Base-by-base conservation (phyloP, 2,113 vertebrate genomes). In the Amazona vittata region DNA sequence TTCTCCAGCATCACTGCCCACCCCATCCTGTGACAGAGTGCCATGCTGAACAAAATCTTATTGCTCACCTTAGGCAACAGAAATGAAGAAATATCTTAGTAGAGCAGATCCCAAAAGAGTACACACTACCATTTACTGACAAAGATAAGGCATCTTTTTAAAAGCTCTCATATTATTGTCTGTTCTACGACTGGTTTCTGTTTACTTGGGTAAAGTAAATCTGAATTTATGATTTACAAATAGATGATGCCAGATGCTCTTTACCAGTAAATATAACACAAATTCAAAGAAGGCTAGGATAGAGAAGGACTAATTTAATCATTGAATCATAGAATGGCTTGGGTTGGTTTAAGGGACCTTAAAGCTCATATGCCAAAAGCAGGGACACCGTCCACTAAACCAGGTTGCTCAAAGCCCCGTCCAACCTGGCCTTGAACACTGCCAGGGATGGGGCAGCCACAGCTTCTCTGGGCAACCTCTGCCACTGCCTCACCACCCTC, bases 61-160 rank as follows among this genome's bases (percentile, higher is more conserved):
- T 7, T 53, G 65, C 19, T 70, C 49, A 76, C 74, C 70, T 69
- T 12, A 90, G 47, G 69, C 0, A 22, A 82, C 10, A 95, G 81
- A 87, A 92, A 81, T 9, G 3, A 91, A 94, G 69, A 86, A 63
- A 21, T 57, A 87, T 64, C 83, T 78, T 9, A 71, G 81, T 1
- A 76, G 55, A 85, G 44, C 24, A 83, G 74, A 68, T 79, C 57
- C 64, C 22, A 26, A 33, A 39, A 89, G 71, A 69, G 60, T 25
- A 70, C 0, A 0, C 0, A 1, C 55, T 67, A 65, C 44, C 29
- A 52, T 39, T 69, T 35, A 39, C 41, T 46, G 67, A 82, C 29
- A 86, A 79, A 82, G 67, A 83, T 26, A 62, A 87, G n/a, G n/a
- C 33, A 35, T 31, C 53, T 78, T 89, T 83, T 50, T 67, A 74